phyloP scores from a whole-genome alignment of 1,140 invertebrate species.

The Wiebesia pumilae region DNA sequence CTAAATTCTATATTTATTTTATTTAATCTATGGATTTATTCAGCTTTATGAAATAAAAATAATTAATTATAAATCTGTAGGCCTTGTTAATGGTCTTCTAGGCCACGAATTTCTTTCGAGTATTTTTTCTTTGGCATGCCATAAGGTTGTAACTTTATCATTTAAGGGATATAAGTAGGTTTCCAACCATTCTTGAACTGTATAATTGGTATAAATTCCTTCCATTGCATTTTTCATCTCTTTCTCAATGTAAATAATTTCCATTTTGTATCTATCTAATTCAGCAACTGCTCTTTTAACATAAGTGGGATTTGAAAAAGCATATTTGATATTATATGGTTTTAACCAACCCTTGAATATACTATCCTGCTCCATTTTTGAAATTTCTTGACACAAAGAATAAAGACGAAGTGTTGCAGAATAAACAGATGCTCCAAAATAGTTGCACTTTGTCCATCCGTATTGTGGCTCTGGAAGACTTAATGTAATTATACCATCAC shows the following conservation, averaged over 20 bases:
- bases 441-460: conserved; percentile 70
- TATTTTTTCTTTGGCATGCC: conserved; percentile 75
- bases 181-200: conserved; percentile 86
- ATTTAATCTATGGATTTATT: too few species aligned
- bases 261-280: conserved; percentile 79
- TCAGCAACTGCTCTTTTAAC: conserved; percentile 82
- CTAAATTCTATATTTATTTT: too few species aligned
- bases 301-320: conserved; percentile 83
- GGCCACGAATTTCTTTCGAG: conserved; percentile 77
- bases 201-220: conserved; percentile 84
- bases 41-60: conserved; percentile 9
- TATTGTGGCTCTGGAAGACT: conserved; percentile 70
- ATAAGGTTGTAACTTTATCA: conserved; percentile 75
- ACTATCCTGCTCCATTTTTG: conserved; percentile 70
- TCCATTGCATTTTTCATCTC: conserved; percentile 80
- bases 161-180: conserved; percentile 78
- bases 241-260: conserved; percentile 78
- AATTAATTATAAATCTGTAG: conserved; percentile 32
- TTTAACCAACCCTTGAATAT: conserved; percentile 83
- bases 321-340: conserved; percentile 86
- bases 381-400: conserved; percentile 64
- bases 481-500: conserved; percentile 62
- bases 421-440: conserved; percentile 65
- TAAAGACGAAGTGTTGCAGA: conserved; percentile 62
- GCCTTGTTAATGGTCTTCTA: conserved; percentile 73